A percentile compares a stretch with the other conserved stretches of the same genome.
phyloP scores from a whole-genome alignment of 2,888 invertebrate genomes.

The Lamellibrachia columna region DNA sequence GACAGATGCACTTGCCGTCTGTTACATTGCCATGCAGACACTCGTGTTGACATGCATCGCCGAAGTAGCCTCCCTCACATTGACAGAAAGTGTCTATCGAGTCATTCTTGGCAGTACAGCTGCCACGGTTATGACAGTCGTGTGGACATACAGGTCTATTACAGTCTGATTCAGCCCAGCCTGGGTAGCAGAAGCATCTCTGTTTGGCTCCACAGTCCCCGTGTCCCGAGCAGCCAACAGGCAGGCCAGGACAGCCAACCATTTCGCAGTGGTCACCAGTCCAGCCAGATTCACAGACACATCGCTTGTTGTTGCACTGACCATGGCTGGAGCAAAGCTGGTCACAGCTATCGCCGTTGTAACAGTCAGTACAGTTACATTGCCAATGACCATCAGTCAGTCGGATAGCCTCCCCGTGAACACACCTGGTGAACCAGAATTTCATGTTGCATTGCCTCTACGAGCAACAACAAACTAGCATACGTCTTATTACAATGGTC shows the following conservation, averaged over 20 bases:
- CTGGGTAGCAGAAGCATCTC: conserved; percentile 27
- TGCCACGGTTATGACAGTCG: conserved; percentile 24
- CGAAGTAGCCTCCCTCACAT: conserved; percentile 37
- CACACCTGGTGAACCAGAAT: conserved; percentile 35
- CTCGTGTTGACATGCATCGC: conserved; percentile 35
- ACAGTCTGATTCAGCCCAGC: conserved; percentile 30
- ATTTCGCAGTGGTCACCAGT: conserved; percentile 30
- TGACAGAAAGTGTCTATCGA: conserved; percentile 30
- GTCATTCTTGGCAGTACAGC: background rate
- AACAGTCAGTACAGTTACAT: conserved; percentile 49
- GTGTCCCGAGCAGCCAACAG: conserved; percentile 29
- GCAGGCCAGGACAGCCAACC: conserved; percentile 28
- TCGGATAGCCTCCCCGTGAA: conserved; percentile 35
- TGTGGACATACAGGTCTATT: background rate
- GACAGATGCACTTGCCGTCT: conserved; percentile 32
- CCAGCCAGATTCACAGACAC: background rate
- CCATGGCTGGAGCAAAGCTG: conserved; percentile 30
- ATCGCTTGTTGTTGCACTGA: background rate
- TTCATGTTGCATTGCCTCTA: background rate
- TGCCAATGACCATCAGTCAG: conserved; percentile 38
- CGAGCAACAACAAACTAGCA: background rate
- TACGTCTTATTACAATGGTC: no score
- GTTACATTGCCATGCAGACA: conserved; percentile 39
- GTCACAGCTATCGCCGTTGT: conserved; percentile 47
- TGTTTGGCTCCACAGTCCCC: conserved; percentile 27